A percentile compares a stretch with the other conserved stretches of the same genome.
Conservation (phyloP, 2,888 invertebrate genomes). For the Lepidocyrtoides sp. region DNA sequence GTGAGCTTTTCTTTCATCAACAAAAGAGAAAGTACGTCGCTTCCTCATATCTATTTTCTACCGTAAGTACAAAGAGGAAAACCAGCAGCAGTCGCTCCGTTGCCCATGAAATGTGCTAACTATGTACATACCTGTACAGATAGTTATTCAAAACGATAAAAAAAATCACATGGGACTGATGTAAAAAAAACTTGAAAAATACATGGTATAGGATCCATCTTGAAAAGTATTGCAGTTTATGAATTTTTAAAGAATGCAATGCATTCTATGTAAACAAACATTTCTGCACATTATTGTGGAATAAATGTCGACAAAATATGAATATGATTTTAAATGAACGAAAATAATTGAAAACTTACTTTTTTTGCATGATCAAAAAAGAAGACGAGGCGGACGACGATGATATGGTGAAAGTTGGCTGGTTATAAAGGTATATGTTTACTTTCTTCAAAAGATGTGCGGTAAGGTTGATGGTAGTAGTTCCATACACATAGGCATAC, state of each 20-base stretch:
- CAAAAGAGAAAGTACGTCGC: slow-evolving; percentile 14
- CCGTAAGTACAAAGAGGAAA: neutral
- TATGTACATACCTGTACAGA: neutral
- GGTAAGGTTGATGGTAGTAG: neutral
- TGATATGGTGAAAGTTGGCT: slow-evolving; percentile 3
- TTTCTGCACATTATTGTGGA: neutral
- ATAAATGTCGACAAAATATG: neutral
- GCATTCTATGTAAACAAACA: neutral
- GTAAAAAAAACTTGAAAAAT: neutral
- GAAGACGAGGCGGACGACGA: neutral
- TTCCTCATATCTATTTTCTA: neutral
- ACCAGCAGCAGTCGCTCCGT: neutral
- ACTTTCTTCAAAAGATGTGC: neutral
- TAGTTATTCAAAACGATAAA: slow-evolving; percentile 18
- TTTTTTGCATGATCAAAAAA: slow-evolving; percentile 3
- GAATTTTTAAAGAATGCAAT: neutral
- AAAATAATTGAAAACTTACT: neutral
- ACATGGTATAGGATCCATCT: neutral
- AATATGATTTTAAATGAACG: neutral
- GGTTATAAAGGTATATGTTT: neutral
- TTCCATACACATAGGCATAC: too few species aligned
- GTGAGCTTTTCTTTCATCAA: neutral
- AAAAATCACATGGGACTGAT: neutral
- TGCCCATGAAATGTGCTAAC: neutral
- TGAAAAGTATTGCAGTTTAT: neutral